Base-by-base conservation (phyloP, 2,113 vertebrate genomes). In the Marmota monax region DNA sequence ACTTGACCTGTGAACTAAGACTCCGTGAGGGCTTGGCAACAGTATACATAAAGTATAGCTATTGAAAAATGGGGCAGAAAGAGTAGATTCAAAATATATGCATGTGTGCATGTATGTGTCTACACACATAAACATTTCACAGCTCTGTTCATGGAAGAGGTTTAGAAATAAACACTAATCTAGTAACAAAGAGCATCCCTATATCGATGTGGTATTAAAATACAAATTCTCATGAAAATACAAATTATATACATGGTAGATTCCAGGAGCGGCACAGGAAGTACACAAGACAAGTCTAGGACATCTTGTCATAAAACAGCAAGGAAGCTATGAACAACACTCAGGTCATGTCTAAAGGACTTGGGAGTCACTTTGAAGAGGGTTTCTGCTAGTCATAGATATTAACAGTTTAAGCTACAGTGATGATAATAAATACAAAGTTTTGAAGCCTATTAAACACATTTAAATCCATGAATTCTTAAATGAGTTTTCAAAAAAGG, bases 381-480 rank as follows among this genome's bases (percentile, higher is more conserved):
- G 23, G 45, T 10, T 90, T 79, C 45, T 34, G 91, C 76, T 74
- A 20, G 42, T 29, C 56, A 53, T 67, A 73, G 48, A 67, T 69
- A 27, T n/a, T 69, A 78, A 63, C 76, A 13, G 84, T 82, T 37
- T 92, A 67, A 88, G 51, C 45, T 92, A 53, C 37, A 83, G 37
- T 53, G 63, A 79, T 88, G 53, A 63, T 79, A 79, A 84, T 92
- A 70, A 90, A 74, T 45, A 13, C 18, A 82, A 67, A 39, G 5
- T 48, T 95, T 79, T 96, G 34, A 97, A 86, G 87, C 23, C 14
- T 69, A 70, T 85, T 84, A 84, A 94, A 67, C 78, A 69, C 37
- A 27, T 72, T 80, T 92, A 93, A 87, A 82, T n/a, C 8, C 20
- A 18, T 39, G 37, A 91, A 67, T 69, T 94, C 78, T 92, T 84